A percentile compares a stretch with the other conserved stretches of the same genome.
These are phyloP conservation scores for Rousettus madagascariensis DNA, from an alignment of 2,797 vertebrate genomes.

Conservation along the genomic window DNA sequence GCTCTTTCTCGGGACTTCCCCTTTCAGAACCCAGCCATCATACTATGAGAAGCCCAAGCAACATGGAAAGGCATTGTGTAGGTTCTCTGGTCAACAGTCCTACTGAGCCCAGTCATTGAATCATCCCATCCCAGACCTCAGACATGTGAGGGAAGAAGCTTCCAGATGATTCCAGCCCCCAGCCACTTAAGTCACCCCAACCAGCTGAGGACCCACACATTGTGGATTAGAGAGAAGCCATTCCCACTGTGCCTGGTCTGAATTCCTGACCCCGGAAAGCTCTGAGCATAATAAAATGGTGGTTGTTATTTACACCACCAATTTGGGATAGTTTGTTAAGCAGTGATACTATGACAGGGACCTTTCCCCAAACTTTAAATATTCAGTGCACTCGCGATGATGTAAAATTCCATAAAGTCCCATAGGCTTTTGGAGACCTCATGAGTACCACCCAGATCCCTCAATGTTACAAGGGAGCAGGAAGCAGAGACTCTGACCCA, in stretches of 20 bases:
- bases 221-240: not conserved
- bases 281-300: not conserved
- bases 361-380: not conserved
- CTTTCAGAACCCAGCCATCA: not conserved
- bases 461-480: not conserved
- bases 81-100: not conserved
- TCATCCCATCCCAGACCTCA: not conserved
- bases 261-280: constrained; percentile 4
- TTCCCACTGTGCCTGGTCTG: not conserved
- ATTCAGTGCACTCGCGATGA: not conserved
- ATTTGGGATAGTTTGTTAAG: not conserved
- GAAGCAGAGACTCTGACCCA: not conserved
- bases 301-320: not conserved
- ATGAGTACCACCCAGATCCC: not conserved
- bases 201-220: not conserved
- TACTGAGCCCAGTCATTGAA: not conserved
- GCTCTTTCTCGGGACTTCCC: not conserved
- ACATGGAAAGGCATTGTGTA: not conserved
- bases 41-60: not conserved
- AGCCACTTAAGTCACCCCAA: not conserved
- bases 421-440: not conserved
- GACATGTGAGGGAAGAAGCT: not conserved
- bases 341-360: not conserved
- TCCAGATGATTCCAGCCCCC: not conserved
- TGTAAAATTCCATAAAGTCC: not conserved